Percentiles rank a stretch among this genome's conserved stretches.
These are phyloP conservation scores for Zoroaster sp. DNA, from an alignment of 53 echinoderm and acorn worm species.

Conservation along the genomic window DNA sequence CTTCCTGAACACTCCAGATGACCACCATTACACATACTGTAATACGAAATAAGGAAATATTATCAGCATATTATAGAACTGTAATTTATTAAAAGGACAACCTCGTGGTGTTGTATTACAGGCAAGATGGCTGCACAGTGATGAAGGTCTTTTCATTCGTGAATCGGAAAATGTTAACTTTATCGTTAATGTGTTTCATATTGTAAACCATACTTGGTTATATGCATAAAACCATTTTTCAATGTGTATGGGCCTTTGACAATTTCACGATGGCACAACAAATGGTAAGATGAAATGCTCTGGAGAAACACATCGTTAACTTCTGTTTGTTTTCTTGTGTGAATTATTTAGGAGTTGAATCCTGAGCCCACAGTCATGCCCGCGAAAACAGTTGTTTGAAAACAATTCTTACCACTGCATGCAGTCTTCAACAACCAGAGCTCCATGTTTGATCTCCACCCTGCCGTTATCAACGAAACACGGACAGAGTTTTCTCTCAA, in stretches of 20 bases:
- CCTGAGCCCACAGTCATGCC: too few relatives aligned
- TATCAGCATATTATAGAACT: background rate
- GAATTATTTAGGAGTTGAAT: too few relatives aligned
- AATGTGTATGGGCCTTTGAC: too few relatives aligned
- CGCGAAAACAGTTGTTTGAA: background rate
- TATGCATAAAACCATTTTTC: too few relatives aligned
- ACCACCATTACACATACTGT: constrained; percentile 49
- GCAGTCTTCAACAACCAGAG: constrained; percentile 48
- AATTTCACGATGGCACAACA: too few relatives aligned
- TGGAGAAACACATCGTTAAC: too few relatives aligned
- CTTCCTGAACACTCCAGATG: constrained; percentile 44
- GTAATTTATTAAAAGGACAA: too few relatives aligned
- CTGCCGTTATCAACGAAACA: constrained; percentile 60
- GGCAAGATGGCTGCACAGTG: background rate
- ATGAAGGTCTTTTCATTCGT: background rate
- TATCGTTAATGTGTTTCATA: background rate
- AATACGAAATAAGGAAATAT: background rate
- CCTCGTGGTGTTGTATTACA: too few relatives aligned
- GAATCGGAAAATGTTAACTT: background rate
- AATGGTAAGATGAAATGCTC: too few relatives aligned
- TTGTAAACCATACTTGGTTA: too few relatives aligned
- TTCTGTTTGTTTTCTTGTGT: too few relatives aligned
- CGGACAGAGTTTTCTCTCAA: constrained; percentile 67
- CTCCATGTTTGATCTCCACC: constrained; percentile 40
- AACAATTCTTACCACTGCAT: constrained; percentile 67